Evolutionary conservation across 2,797 vertebrate genomes (phyloP), one percentile per base, ranked within the genome.

Genomic region (Crenuchus spilurus): DNA sequence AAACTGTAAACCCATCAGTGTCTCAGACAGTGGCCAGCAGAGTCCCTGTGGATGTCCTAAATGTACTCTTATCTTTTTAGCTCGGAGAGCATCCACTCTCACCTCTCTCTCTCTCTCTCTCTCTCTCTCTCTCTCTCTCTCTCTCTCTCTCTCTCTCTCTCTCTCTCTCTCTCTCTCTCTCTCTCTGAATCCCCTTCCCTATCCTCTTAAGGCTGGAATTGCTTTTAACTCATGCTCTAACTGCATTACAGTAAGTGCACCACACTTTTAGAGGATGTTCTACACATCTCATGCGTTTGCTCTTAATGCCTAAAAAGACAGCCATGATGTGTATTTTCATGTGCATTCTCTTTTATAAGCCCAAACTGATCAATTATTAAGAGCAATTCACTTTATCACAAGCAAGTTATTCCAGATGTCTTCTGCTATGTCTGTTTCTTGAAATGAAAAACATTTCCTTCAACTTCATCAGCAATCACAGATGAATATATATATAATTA

Each of bases 31-130:
- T 5, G 42, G 51, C 58, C 41, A 49, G 13, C 18, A 31, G 49
- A 35, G 30, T 74, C 60, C 61, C 70, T 42, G 35, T 74, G 74
- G 66, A 74, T 35, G 55, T 42, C 46, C 60, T 70, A 73, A 81
- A 66, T 73, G 69, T 75, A 49, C 74, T 70, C 68, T 76, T 82
- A 79, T 74, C 61, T 52, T 67, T 74, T 76, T 30, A 65, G 63
- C 55, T 62, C 48, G 24, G 35, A 67, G 26, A 71, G 54, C 48
- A 70, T 79, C 39, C 28, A 55, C 30, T 67, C 46, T 44, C 13
- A 57, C 37, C 44, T 66, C 41, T 35, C 37, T 51, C 13, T 24
- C 39, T 54, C 13, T 64, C 44, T 7, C 52, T 66, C 39, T 35
- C 30, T 51, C 13, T 26, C 39, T 55, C 11, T 63, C 44, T 22